Evolutionary conservation across 2,797 vertebrate genomes (phyloP).

Genomic region (Sylvilagus floridanus): DNA sequence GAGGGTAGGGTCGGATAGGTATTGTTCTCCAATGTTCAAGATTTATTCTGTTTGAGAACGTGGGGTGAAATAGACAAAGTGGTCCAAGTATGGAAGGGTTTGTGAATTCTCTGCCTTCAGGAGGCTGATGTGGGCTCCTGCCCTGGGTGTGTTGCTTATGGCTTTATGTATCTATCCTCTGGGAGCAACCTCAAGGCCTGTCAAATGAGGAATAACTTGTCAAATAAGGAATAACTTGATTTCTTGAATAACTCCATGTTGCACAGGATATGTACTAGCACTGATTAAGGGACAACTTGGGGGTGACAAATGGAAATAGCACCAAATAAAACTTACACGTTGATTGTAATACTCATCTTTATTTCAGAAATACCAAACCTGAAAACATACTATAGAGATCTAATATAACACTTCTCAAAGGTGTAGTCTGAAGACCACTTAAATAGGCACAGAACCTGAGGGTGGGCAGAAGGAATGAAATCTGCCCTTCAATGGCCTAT

Average conservation of each 20-base stretch:
- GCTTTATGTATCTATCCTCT: neutral
- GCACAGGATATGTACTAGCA: neutral
- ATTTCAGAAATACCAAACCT: neutral
- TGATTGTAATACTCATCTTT: neutral
- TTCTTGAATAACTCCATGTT: neutral
- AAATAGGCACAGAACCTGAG: neutral
- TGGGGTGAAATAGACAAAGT: fast-evolving
- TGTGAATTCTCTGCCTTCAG: neutral
- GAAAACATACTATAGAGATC: neutral
- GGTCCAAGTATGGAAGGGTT: neutral
- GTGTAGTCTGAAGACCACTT: neutral
- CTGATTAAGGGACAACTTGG: neutral
- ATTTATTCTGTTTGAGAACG: neutral
- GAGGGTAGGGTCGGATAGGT: neutral
- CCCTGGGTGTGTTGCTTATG: no score
- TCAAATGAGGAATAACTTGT: neutral
- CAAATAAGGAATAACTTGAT: neutral
- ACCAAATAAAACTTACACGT: neutral
- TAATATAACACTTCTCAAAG: neutral
- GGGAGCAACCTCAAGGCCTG: neutral
- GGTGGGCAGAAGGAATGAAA: neutral
- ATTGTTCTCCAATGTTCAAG: neutral
- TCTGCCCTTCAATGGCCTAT: neutral
- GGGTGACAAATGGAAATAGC: neutral
- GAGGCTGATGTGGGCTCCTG: neutral